Evolutionary conservation across 2,797 vertebrate genomes (phyloP).

Genomic region (Pangasius sanitwongsei): DNA sequence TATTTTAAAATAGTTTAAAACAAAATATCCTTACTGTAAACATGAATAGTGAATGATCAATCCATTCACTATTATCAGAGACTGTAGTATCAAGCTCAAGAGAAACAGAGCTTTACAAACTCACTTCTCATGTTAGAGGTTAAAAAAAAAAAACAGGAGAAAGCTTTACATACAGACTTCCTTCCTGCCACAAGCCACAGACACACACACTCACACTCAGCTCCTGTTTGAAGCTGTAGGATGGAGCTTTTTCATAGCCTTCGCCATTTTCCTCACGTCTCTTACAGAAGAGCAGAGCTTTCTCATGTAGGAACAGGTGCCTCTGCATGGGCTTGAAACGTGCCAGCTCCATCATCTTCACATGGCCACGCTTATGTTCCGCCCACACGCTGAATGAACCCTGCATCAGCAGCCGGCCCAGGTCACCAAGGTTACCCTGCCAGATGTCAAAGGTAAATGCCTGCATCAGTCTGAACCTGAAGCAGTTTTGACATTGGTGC

Average conservation of each 20-base stretch:
- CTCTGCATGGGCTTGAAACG: conserved; percentile 99
- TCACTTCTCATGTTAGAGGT: not conserved
- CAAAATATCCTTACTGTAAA: not conserved
- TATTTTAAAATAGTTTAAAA: not conserved
- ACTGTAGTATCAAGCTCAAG: not conserved
- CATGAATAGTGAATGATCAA: not conserved
- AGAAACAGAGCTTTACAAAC: not conserved
- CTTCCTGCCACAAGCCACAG: not conserved
- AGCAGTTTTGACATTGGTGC: not conserved
- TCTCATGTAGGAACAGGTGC: conserved; percentile 96
- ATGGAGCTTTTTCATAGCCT: conserved; percentile 97
- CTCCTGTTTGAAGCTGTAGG: conserved; percentile 91
- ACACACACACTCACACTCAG: conserved; percentile 50
- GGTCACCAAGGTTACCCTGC: conserved; percentile 89
- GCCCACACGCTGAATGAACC: conserved; percentile 97
- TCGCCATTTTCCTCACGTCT: conserved; percentile 94
- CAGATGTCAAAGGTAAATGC: not conserved
- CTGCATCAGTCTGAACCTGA: not conserved
- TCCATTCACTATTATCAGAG: not conserved
- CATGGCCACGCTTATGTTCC: conserved; percentile 95
- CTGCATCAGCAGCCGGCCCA: conserved; percentile 96
- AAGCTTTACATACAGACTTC: not conserved
- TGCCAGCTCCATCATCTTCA: conserved; percentile 95
- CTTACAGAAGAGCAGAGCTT: conserved; percentile 96
- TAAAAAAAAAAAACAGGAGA: not conserved